Base-by-base conservation (phyloP, 2,797 vertebrate genomes). In the Setipinna tenuifilis region DNA sequence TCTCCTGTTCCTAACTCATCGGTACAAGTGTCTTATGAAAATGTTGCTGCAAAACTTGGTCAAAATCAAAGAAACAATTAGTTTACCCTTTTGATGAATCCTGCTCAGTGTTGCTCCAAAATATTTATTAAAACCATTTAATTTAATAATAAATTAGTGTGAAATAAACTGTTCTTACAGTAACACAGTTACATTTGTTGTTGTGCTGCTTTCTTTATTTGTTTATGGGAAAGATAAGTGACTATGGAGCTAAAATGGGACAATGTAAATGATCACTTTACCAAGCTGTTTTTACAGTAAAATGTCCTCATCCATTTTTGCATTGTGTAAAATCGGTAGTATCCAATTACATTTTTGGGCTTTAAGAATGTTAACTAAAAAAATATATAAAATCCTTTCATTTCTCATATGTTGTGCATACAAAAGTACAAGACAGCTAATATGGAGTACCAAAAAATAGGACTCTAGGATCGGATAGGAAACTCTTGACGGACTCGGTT, bases 301-400 rank as follows among this genome's bases (percentile, higher is more conserved):
- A 41, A 78, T 41, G 16, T 75, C 31, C 65, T 31, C 4, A 17
- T 71, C 65, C 28, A 71, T 71, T 31, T 31, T 31, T 65, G 12
- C 25, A 71, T 6, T 11, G n/a, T 28, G 62, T 65, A 31, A 71
- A 71, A 71, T 31, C 16, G 31, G 65, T 31, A 35, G 11, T 31
- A 71, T 31, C 16, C n/a, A 68, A 68, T 31, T n/a, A n/a, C 35
- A 78, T 78, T 44, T 78, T 9, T 44, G 17, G 35, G 7, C 16
- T 75, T 41, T 44, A 78, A 44, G 16, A 44, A 44, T 78, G 16
- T 25, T 35, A 44, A 44, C 35, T 44, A 31, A 71, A 78, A 44
- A 78, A 78, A 41, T 41, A 78, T 78, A 78, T 78, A 78, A 78
- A 78, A 78, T 78, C 35, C 35, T 41, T 25, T 44, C 19, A 44